A percentile compares a stretch with the other conserved stretches of the same genome.
Conservation (phyloP, 2,888 invertebrate genomes). For the Epirrita christyi region DNA sequence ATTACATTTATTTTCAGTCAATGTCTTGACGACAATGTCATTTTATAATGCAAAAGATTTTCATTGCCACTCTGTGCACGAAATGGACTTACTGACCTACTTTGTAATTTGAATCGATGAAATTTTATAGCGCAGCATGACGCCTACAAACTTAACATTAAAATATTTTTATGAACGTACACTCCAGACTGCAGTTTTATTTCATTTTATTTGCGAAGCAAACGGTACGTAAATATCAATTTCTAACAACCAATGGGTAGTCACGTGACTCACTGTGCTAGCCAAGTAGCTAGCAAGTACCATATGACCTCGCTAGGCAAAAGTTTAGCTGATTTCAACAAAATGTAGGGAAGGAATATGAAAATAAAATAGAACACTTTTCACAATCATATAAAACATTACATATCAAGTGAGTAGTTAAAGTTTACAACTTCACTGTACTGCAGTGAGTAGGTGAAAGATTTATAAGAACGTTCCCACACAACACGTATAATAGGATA, state of each 20-base stretch:
- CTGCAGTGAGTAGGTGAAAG: constrained; percentile 6
- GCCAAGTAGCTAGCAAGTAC: too few species aligned
- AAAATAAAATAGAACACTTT: too few species aligned
- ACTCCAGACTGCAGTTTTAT: too few species aligned
- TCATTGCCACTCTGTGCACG: background rate
- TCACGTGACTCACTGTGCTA: too few species aligned
- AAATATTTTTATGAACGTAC: background rate
- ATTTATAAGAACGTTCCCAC: constrained; percentile 7
- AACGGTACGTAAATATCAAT: background rate
- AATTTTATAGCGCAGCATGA: background rate
- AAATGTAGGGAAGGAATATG: too few species aligned
- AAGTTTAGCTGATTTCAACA: too few species aligned
- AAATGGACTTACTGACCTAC: background rate
- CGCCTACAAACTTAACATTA: background rate
- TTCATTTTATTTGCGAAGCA: background rate
- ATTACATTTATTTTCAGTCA: too few species aligned
- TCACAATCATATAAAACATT: too few species aligned
- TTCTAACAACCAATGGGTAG: too few species aligned
- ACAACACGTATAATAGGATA: constrained; percentile 28
- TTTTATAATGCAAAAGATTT: background rate
- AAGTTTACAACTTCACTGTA: background rate
- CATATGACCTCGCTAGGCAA: too few species aligned
- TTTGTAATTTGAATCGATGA: background rate
- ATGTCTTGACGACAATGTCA: background rate
- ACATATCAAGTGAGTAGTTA: too few species aligned